Base-by-base conservation (phyloP, 2,888 invertebrate genomes). In the Drosophila demipolita region DNA sequence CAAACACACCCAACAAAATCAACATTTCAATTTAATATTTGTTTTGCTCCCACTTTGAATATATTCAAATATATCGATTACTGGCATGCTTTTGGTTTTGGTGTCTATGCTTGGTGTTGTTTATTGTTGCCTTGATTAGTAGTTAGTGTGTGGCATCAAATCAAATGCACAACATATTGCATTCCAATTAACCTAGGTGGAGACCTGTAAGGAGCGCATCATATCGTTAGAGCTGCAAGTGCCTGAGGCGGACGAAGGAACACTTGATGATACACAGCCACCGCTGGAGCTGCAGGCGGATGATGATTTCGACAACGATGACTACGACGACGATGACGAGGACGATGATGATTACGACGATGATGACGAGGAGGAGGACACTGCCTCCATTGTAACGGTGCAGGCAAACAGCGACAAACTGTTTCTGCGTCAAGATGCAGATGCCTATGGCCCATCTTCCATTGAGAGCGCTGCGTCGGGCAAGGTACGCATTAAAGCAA, bases 141-240 rank as follows among this genome's bases (percentile, higher is more conserved):
- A 71, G 29, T 69, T 89, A 78, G 70, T 73, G 38, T 73, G 49
- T 69, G 53, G 60, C 57, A 67, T 48, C 62, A 79, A 86, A 83
- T 57, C 72, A 68, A 84, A 72, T 88, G 83, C 83, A 89, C 87
- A 85, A 86, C 73, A 62, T 82, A 75, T 87, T 73, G 82, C 75
- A 85, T 90, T 87, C 89, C 78, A 85, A 86, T 91, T 77, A 83
- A 90, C 83, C 83, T 91, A 93, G 97, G 97, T 97, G 93, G 97
- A 98, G 95, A 97, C 97, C 74, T 96, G 97, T 77, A 96, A 97
- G 94, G 97, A 97, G 94, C 97, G 97, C 94, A 97, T 98, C 87
- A 97, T 98, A 93, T 97, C 97, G 67, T 94, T 98, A 93, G 97
- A 98, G 94, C 94, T 98, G 95, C 94, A 92, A 94, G 95, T 93